A percentile compares a stretch with the other conserved stretches of the same genome.
phyloP scores from a whole-genome alignment of 2,113 vertebrate species.

The Tyrannus savana region DNA sequence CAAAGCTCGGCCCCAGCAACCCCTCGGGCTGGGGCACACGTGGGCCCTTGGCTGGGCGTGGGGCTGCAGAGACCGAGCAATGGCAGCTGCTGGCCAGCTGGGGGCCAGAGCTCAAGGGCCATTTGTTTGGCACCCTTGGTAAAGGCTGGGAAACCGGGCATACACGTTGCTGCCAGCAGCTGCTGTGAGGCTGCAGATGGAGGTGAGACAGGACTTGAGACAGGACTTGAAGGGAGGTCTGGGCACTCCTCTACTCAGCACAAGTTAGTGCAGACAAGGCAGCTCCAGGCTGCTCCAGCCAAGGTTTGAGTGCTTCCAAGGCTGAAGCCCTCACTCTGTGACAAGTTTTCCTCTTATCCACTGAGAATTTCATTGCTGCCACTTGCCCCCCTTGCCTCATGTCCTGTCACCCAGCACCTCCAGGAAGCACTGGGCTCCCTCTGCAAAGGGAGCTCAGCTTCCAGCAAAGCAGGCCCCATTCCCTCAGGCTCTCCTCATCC shows the following conservation, averaged over 20 bases:
- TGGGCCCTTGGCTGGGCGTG: neutral
- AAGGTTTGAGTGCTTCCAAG: neutral
- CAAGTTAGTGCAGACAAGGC: neutral
- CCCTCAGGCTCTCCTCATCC: neutral
- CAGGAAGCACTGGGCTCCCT: neutral
- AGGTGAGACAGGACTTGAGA: neutral
- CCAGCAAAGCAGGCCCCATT: neutral
- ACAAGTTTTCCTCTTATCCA: accelerated
- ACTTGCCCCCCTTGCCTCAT: neutral
- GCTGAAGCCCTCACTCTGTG: accelerated
- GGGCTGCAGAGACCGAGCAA: neutral
- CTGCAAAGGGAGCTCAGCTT: neutral
- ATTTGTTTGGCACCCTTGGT: neutral
- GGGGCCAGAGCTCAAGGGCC: accelerated
- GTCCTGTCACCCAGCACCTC: neutral
- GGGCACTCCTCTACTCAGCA: too few species aligned
- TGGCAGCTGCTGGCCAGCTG: neutral
- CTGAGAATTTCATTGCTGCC: neutral
- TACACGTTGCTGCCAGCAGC: accelerated
- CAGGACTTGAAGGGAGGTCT: neutral
- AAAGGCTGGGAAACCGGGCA: neutral
- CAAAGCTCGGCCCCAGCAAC: neutral
- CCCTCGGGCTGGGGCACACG: accelerated
- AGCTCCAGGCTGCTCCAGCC: neutral
- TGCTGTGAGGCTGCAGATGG: accelerated